phyloP scores from a whole-genome alignment of 2,797 vertebrate species.

The Coendou prehensilis region DNA sequence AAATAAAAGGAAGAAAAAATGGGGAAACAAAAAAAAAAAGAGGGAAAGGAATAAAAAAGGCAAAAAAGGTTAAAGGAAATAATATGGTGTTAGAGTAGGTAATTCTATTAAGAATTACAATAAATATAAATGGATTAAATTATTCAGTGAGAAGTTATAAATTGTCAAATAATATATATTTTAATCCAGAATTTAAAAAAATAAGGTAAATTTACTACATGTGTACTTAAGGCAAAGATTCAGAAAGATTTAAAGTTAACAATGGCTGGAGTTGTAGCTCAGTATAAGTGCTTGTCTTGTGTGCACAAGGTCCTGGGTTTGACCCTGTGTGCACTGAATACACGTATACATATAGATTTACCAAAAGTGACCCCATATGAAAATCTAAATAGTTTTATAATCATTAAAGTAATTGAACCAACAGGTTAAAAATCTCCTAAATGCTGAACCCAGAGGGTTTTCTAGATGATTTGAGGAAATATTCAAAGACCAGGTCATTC shows the following conservation, averaged over 20 bases:
- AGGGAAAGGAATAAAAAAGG: neutral
- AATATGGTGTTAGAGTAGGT: neutral
- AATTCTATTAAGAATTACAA: neutral
- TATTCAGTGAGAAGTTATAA: constrained; percentile 32
- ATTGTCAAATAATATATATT: neutral
- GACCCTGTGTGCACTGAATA: neutral
- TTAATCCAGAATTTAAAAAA: neutral
- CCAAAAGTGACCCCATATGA: neutral
- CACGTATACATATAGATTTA: neutral
- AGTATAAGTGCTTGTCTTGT: neutral
- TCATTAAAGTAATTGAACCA: neutral
- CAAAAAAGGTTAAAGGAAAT: neutral
- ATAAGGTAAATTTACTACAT: neutral
- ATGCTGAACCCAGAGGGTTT: neutral
- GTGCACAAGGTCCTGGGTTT: neutral
- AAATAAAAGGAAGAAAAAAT: neutral
- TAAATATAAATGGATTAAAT: constrained; percentile 26
- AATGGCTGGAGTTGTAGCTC: neutral
- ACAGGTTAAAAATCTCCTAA: neutral
- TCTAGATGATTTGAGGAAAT: constrained; percentile 8
- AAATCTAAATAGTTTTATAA: constrained; percentile 12
- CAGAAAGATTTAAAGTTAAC: constrained; percentile 6
- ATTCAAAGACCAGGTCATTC: constrained; percentile 14
- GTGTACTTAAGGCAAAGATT: neutral
- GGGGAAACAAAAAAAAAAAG: neutral